These are phyloP conservation scores for Pristionchus maxplancki DNA, from an alignment of 2,888 invertebrate genomes.

Conservation along the genomic window DNA sequence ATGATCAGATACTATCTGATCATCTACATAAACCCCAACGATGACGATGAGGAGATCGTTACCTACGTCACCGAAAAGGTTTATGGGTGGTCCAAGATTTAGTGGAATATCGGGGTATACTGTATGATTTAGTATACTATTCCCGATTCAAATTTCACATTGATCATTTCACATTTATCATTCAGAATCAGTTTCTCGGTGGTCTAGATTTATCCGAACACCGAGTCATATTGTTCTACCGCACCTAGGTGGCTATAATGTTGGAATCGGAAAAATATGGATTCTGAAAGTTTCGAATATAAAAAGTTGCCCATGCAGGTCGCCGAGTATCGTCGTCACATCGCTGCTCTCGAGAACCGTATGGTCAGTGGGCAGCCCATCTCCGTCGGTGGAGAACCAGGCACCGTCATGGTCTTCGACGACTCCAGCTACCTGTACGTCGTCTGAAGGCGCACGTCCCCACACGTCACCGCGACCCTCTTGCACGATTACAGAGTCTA, in stretches of 20 bases:
- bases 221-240: no score
- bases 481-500: background rate
- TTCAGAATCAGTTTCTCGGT: no score
- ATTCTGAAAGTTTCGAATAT: no score
- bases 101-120: background rate
- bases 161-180: no score
- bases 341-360: slow-evolving; percentile 72
- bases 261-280: no score
- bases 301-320: slow-evolving; percentile 57
- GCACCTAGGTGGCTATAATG: no score
- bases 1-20: slow-evolving; percentile 45
- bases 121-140: no score
- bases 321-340: slow-evolving; percentile 75
- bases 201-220: no score
- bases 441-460: background rate
- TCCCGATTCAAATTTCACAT: no score
- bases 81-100: background rate
- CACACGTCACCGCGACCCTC: background rate
- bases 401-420: slow-evolving; percentile 51
- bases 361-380: slow-evolving; percentile 55
- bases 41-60: background rate
- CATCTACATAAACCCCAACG: slow-evolving; percentile 32
- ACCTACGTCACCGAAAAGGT: slow-evolving; percentile 13
- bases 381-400: slow-evolving; percentile 14
- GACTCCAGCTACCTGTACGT: slow-evolving; percentile 51